phyloP scores from a whole-genome alignment of 1,140 invertebrate species.

The Battus philenor region DNA sequence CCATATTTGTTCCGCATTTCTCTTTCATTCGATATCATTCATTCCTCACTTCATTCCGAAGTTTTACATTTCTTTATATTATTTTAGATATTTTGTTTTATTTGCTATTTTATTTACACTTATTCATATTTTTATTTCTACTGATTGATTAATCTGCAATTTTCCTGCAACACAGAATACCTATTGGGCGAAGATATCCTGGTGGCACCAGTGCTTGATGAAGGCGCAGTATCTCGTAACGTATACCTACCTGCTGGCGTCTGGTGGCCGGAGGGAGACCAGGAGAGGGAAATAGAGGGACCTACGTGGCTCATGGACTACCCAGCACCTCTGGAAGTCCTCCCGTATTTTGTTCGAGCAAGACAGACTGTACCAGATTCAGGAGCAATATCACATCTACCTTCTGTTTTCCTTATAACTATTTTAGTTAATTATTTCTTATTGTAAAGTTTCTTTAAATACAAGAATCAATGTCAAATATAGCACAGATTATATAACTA shows the following conservation, averaged over 20 bases:
- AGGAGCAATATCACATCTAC: conserved; percentile 15
- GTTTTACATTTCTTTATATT: too few species aligned
- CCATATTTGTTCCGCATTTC: too few species aligned
- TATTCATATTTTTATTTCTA: too few species aligned
- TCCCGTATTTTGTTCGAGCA: conserved; percentile 80
- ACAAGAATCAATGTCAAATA: background rate
- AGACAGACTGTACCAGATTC: conserved; percentile 13
- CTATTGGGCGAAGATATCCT: conserved; percentile 89
- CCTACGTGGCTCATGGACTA: conserved; percentile 81
- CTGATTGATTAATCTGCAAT: too few species aligned
- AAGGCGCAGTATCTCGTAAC: conserved; percentile 80
- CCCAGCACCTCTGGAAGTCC: conserved; percentile 78
- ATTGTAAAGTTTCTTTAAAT: conserved; percentile 20
- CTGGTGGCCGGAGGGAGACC: conserved; percentile 79
- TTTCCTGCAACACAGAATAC: too few species aligned
- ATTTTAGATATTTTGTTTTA: background rate
- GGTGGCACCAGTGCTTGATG: conserved; percentile 87
- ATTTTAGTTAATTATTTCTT: conserved; percentile 20
- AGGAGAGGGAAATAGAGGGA: conserved; percentile 71
- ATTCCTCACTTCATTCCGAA: too few species aligned
- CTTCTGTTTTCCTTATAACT: conserved; percentile 25
- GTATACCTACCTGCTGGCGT: conserved; percentile 85
- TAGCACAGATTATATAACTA: too few species aligned
- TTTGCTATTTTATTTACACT: too few species aligned
- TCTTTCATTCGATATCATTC: too few species aligned